Conservation (phyloP, 2,797 vertebrate genomes). For the Cuniculus paca region DNA sequence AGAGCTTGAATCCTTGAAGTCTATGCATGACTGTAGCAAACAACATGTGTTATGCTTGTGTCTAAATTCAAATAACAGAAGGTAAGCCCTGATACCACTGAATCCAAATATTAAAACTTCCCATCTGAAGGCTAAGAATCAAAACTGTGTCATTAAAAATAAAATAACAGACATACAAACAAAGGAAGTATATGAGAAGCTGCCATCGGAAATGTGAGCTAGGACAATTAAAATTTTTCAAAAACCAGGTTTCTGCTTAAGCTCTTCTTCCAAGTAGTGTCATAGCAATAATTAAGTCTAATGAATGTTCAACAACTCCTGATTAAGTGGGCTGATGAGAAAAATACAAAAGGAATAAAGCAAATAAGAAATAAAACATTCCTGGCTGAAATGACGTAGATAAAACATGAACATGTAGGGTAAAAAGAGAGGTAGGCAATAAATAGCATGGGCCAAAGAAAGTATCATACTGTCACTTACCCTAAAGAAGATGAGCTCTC, state of each 20-base stretch:
- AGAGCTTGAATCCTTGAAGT: neutral
- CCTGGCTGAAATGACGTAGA: neutral
- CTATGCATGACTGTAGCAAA: neutral
- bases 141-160: neutral
- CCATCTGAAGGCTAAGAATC: neutral
- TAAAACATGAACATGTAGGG: neutral
- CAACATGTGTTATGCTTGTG: neutral
- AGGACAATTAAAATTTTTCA: neutral
- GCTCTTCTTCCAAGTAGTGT: neutral
- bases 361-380: neutral
- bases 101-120: neutral
- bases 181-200: neutral
- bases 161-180: neutral
- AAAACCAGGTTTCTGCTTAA: neutral
- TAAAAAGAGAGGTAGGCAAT: neutral
- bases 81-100: neutral
- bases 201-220: neutral
- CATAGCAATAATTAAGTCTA: neutral
- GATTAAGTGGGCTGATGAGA: neutral
- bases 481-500: neutral
- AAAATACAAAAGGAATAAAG: neutral
- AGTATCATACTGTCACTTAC: neutral
- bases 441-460: neutral
- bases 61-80: neutral
- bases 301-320: neutral